Base-by-base conservation (phyloP, 1,140 invertebrate species). In the Drosophila watanabei region DNA sequence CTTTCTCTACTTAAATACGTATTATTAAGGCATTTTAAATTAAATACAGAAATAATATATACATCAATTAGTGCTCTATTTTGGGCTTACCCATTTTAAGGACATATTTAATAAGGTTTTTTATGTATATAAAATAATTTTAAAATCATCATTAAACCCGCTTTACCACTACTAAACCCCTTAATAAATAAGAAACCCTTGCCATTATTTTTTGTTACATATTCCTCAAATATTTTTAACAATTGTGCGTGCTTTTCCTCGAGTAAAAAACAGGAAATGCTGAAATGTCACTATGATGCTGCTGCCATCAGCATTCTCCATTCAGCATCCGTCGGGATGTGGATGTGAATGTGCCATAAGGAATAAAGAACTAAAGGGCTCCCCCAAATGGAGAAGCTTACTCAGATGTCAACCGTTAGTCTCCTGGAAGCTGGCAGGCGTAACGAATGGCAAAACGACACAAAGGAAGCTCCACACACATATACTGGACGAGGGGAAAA, bases 241-340 rank as follows among this genome's bases (percentile, higher is more conserved):
- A 71, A 72, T 73, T 43, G 35, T 73, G 68, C 68, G 62, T 66
- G 48, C 35, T 24, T 14, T 4, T 43, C 1, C 39, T 24, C 10
- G 30, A 16, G 11, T 52, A 69, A 43, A 79, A 78, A 82, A 82
- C 75, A 86, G 82, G 82, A 82, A 85, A 81, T 71, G 43, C 64
- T 49, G 51, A 76, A 79, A 86, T 86, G 82, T 85, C 82, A 79
- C 60, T 75, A 18, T 48, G 82, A 58, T 85, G 77, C 80, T 75
- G 79, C 71, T 75, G 79, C 65, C 82, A 84, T 85, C 82, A 80
- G 72, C 66, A 73, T 73, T 75, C 69, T 41, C 45, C 70, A 73
- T 61, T 73, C 52, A 70, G 20, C 49, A 69, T 41, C 41, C 52
- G 52, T 9, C 51, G 20, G 54, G 54, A 37, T 56, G 30, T 52